phyloP scores from a whole-genome alignment of 2,113 vertebrate genomes.

The Thamnophis sirtalis region DNA sequence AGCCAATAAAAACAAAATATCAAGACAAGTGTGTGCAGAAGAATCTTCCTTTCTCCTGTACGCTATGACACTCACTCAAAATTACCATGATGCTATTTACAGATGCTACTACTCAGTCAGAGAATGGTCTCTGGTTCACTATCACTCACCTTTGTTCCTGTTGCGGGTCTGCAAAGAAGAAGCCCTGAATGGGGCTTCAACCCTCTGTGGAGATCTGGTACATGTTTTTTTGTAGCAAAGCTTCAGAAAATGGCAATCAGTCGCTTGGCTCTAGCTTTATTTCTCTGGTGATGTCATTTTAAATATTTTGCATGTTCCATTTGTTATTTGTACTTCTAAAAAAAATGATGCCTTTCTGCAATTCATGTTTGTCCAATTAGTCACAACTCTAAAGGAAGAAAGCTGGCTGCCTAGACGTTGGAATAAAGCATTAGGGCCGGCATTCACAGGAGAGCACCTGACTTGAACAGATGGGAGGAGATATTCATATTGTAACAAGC shows the following conservation, averaged over 20 bases:
- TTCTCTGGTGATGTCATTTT: slow-evolving; percentile 77
- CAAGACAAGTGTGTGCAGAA: background rate
- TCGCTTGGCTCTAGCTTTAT: slow-evolving; percentile 60
- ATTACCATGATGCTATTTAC: slow-evolving; percentile 29
- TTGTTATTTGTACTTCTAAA: slow-evolving; percentile 78
- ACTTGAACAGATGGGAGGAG: fast-evolving
- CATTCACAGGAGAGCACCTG: slow-evolving; percentile 17
- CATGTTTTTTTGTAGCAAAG: slow-evolving; percentile 63
- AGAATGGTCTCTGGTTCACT: slow-evolving; percentile 24
- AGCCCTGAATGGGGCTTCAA: slow-evolving; percentile 50
- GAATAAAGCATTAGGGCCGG: slow-evolving; percentile 30
- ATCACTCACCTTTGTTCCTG: slow-evolving; percentile 69
- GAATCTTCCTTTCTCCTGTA: background rate
- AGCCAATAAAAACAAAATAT: background rate
- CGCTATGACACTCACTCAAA: slow-evolving; percentile 37
- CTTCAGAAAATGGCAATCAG: slow-evolving; percentile 64
- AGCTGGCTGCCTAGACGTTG: slow-evolving; percentile 47
- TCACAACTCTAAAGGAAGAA: slow-evolving; percentile 61
- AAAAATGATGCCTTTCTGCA: slow-evolving; percentile 75
- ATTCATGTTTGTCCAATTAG: slow-evolving; percentile 76
- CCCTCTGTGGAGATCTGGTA: slow-evolving; percentile 46
- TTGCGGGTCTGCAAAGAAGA: slow-evolving; percentile 31
- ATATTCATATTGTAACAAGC: slow-evolving; percentile 28
- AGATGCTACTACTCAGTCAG: slow-evolving; percentile 9
- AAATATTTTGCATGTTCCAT: slow-evolving; percentile 78